Conservation (phyloP, 2,888 invertebrate species). For the Galeruca laticollis region DNA sequence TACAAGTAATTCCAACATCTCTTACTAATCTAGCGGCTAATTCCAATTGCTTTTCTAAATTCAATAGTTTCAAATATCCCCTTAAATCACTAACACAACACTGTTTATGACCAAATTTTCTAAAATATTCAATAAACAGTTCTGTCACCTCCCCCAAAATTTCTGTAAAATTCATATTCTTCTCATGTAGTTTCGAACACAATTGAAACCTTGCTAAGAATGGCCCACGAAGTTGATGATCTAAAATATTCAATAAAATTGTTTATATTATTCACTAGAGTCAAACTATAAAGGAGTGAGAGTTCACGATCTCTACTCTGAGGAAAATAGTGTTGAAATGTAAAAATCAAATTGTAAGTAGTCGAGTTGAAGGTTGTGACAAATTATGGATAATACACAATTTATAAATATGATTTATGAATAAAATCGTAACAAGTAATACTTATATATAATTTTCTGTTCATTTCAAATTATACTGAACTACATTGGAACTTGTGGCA, state of each 20-base stretch:
- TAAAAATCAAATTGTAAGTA: too few species aligned
- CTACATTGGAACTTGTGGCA: too few species aligned
- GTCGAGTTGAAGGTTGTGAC: too few species aligned
- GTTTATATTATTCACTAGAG: conserved; percentile 5
- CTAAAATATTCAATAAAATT: conserved; percentile 48
- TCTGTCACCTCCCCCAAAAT: conserved; percentile 76
- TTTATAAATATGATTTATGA: too few species aligned
- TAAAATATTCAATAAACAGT: conserved; percentile 82
- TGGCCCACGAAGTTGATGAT: conserved; percentile 79
- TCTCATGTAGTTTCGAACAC: conserved; percentile 72
- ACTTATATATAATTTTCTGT: too few species aligned
- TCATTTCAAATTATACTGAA: too few species aligned
- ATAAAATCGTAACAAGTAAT: too few species aligned
- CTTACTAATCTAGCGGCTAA: conserved; percentile 73
- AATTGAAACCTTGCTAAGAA: conserved; percentile 86
- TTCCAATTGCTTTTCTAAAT: conserved; percentile 72
- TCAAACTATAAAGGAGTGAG: too few species aligned
- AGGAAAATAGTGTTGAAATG: too few species aligned
- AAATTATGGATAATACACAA: too few species aligned
- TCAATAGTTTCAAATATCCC: conserved; percentile 78
- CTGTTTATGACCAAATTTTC: conserved; percentile 86
- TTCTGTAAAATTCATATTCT: conserved; percentile 69
- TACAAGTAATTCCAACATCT: conserved; percentile 75
- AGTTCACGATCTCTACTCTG: too few species aligned
- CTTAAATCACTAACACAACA: conserved; percentile 89